Percentiles rank a stretch among this genome's conserved stretches.
These are phyloP conservation scores for Lynx canadensis DNA, from an alignment of 2,113 vertebrate species.

Conservation along the genomic window DNA sequence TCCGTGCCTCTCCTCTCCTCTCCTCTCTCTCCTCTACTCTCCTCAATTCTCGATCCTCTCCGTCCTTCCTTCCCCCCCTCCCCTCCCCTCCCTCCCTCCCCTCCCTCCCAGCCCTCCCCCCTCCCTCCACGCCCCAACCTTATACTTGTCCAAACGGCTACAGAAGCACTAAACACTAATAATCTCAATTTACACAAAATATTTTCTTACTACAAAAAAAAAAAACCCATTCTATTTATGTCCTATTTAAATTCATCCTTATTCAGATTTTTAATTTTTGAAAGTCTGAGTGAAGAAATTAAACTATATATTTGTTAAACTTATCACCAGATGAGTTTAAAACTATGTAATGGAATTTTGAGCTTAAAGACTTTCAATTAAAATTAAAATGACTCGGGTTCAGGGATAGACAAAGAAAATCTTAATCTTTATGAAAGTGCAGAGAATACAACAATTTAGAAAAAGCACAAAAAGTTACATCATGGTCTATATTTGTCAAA, in stretches of 20 bases:
- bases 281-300: constrained; percentile 39
- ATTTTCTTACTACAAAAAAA: background rate
- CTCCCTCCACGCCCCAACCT: no score
- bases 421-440: constrained; percentile 46
- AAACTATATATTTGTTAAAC: constrained; percentile 35
- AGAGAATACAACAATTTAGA: constrained; percentile 17
- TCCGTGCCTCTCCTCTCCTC: no score
- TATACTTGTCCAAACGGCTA: no score
- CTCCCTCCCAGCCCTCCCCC: no score
- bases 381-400: constrained; percentile 46
- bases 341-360: constrained; percentile 37
- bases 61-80: no score
- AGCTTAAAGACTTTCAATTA: constrained; percentile 36
- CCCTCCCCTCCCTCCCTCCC: no score
- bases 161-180: background rate
- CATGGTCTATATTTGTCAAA: background rate
- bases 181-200: constrained; percentile 17
- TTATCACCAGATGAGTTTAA: constrained; percentile 37
- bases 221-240: background rate
- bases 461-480: constrained; percentile 43
- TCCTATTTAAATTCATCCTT: constrained; percentile 23
- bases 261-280: constrained; percentile 46
- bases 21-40: no score
- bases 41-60: no score
- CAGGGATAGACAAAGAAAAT: background rate